Base-by-base conservation (phyloP, 2,888 invertebrate genomes). In the Machimus rusticus region DNA sequence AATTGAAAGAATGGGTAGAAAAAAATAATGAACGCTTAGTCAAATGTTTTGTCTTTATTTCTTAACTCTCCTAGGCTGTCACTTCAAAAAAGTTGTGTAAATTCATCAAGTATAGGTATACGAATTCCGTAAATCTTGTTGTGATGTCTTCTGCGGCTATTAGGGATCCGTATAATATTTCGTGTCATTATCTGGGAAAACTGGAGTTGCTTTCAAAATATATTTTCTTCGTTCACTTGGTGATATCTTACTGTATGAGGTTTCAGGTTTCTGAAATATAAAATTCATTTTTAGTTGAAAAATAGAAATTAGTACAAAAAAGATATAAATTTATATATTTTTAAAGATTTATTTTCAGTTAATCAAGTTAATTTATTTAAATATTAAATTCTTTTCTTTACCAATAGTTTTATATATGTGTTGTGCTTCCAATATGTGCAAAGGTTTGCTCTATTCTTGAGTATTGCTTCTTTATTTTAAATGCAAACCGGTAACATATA, bases 121-220 rank as follows among this genome's bases (percentile, higher is more conserved):
- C 34, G 14, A 82, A 57, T 19, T 66, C 37, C 31, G 55, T 37
- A 82, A 66, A 57, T 66, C 66, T 66, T 82, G 2, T 51, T 57
- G 82, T 82, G 82, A 82, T 82, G 82, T 66, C 37, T 51, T 51
- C 34, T 51, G 37, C 12, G 28, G 16, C 9, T 74, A 28, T 78
- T 57, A 77, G 34, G 46, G 14, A 34, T 87, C 87, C 82, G 89
- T 88, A 79, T 89, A 34, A 51, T 92, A 92, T 39, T 91, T 88
- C 87, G 92, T 92, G 89, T 89, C 91, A 88, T 92, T 92, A 88
- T 91, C 91, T 86, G 90, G 89, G 78, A 92, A 91, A 87, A 93
- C 90, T 88, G 91, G 90, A 78, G 92, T 90, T 51, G 92, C 91
- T 89, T 91, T 92, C 16, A 93, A 89, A 86, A 92, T 92, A 89